A percentile compares a stretch with the other conserved stretches of the same genome.
Conservation (phyloP, 2,888 invertebrate genomes). For the Onthophagus sagittarius region DNA sequence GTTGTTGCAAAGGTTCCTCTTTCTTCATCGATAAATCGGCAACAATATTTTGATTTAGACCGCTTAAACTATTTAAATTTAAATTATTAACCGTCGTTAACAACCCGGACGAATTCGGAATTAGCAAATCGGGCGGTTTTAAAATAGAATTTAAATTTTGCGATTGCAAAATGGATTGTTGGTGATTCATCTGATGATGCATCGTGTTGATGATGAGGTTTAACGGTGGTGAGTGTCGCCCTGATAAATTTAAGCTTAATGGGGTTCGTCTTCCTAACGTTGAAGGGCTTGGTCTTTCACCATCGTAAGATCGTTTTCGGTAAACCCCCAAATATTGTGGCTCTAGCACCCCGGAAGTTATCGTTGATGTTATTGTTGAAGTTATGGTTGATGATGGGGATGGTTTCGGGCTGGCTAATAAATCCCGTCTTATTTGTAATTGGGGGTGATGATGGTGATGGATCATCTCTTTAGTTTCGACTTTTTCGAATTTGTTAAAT, state of each 20-base stretch:
- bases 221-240: slow-evolving; percentile 40
- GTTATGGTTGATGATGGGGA: slow-evolving; percentile 46
- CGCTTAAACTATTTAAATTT: slow-evolving; percentile 33
- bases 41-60: slow-evolving; percentile 32
- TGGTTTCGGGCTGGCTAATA: slow-evolving; percentile 53
- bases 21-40: slow-evolving; percentile 49
- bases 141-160: slow-evolving; percentile 33
- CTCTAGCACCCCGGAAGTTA: slow-evolving; percentile 50
- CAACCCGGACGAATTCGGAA: slow-evolving; percentile 42
- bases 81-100: slow-evolving; percentile 40
- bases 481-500: too few relatives aligned
- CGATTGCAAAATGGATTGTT: slow-evolving; percentile 32
- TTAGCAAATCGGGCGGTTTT: slow-evolving; percentile 44
- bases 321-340: slow-evolving; percentile 53
- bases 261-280: slow-evolving; percentile 36
- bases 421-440: slow-evolving; percentile 73
- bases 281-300: slow-evolving; percentile 44
- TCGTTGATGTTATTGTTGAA: slow-evolving; percentile 44
- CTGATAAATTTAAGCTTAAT: slow-evolving; percentile 30
- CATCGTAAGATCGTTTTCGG: slow-evolving; percentile 57
- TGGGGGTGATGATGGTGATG: slow-evolving; percentile 39
- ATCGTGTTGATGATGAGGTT: slow-evolving; percentile 38
- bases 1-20: slow-evolving; percentile 51
- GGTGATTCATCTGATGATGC: slow-evolving; percentile 27
- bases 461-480: not conserved